These are phyloP conservation scores for Chionoecetes opilio DNA, from an alignment of 1,140 invertebrate species.

Conservation along the genomic window DNA sequence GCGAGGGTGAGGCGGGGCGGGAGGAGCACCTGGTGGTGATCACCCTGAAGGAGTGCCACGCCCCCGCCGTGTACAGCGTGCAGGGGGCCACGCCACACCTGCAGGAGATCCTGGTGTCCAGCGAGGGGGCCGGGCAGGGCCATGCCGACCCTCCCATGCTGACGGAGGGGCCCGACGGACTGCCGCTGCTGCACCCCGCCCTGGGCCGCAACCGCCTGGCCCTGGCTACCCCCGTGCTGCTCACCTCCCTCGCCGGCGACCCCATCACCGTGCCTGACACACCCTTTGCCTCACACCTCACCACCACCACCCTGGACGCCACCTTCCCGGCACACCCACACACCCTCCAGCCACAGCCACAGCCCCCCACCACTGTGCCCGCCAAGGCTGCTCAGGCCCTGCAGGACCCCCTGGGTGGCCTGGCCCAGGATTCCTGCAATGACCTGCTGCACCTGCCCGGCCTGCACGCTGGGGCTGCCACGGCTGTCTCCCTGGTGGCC, in stretches of 20 bases:
- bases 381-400: background rate
- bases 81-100: constrained; percentile 18
- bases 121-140: background rate
- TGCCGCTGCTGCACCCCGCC: constrained; percentile 46
- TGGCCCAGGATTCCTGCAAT: background rate
- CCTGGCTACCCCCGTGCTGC: constrained; percentile 53
- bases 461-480: constrained; percentile 48
- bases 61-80: constrained; percentile 59
- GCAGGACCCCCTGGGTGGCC: background rate
- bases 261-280: constrained; percentile 6
- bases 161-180: background rate
- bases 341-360: background rate
- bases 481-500: constrained; percentile 38
- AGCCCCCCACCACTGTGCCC: background rate
- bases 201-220: constrained; percentile 34
- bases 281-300: background rate
- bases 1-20: background rate
- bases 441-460: constrained; percentile 49
- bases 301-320: background rate
- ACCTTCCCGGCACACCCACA: background rate
- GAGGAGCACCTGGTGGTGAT: constrained; percentile 69
- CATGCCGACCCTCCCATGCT: background rate
- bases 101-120: constrained; percentile 60
- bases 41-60: constrained; percentile 63
- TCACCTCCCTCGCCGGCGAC: constrained; percentile 35